These are phyloP conservation scores for Cryptus armator DNA, from an alignment of 2,888 invertebrate genomes.

Conservation along the genomic window DNA sequence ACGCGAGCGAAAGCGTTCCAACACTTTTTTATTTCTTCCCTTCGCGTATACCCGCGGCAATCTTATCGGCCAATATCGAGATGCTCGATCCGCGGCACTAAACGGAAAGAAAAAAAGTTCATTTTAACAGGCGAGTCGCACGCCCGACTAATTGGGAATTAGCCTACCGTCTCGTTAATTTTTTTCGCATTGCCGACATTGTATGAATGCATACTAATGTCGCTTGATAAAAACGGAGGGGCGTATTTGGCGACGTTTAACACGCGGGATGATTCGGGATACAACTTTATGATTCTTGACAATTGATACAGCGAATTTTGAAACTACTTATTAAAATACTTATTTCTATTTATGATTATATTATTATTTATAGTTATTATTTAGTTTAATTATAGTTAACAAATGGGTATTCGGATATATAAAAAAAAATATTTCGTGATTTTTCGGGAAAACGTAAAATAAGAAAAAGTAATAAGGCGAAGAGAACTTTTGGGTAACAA, in stretches of 20 bases:
- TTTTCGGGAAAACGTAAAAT: background rate
- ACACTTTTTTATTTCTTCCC: background rate
- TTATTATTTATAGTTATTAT: too few species aligned
- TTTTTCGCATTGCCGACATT: background rate
- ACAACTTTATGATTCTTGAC: background rate
- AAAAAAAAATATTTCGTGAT: too few species aligned
- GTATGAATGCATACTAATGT: background rate
- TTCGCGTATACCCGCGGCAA: background rate
- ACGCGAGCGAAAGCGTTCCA: too few species aligned
- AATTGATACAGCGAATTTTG: too few species aligned
- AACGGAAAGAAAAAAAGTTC: background rate
- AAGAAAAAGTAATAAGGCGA: background rate
- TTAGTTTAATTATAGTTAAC: too few species aligned
- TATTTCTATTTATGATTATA: background rate
- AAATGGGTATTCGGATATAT: too few species aligned
- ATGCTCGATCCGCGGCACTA: constrained; percentile 2
- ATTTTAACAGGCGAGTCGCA: constrained; percentile 32
- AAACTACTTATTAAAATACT: background rate
- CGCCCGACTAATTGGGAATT: constrained; percentile 49
- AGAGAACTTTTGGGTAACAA: constrained; percentile 57
- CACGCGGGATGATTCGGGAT: background rate
- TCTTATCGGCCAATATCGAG: constrained; percentile 59
- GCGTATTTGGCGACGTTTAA: background rate
- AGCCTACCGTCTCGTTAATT: constrained; percentile 28
- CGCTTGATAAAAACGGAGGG: background rate